Evolutionary conservation across 2,113 vertebrate genomes (phyloP), one percentile per base, ranked within the genome.

Genomic region (Eurypyga helias): DNA sequence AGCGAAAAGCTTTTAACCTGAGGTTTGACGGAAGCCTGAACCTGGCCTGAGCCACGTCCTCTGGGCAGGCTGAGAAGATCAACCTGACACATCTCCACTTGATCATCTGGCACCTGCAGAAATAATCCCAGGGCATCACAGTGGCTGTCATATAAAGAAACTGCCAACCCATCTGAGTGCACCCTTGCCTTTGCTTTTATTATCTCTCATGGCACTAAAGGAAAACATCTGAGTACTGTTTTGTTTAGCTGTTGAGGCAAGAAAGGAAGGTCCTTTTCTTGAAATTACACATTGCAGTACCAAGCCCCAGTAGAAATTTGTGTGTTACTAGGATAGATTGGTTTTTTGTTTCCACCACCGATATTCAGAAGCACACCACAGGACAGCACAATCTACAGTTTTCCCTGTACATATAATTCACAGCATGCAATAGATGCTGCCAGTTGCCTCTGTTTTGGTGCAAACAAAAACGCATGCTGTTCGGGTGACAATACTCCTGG

Each of bases 121-220:
- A 57, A 28, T 4, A 6, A n/a, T 41, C 55, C 29, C 55, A 33
- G n/a, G 23, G 28, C 83, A 46, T 4, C 31, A 1, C 1, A 49
- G 46, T 9, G 3, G 10, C 21, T 28, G 6, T 10, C 12, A 3
- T 0, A 10, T 1, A 33, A 24, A 51, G 55, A 17, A 87, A 1
- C 20, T 24, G 14, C 31, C 41, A 26, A 1, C n/a, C 21, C 51
- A 55, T 21, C 23, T 28, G 49, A 31, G 7, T 6, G 23, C 23
- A 29, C 43, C n/a, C 17, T 24, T 51, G 28, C 11, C 3, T 29
- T 60, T 69, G 12, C 31, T 43, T 33, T 62, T 36, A 7, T 17
- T 64, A 18, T 34, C 21, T 41, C 20, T 52, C 24, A 5, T 1
- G 1, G 3, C 13, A 8, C 14, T 9, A 36, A 57, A 77, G 41